Evolutionary conservation across 2,797 vertebrate species (phyloP).

Genomic region (Hyperoplus immaculatus): DNA sequence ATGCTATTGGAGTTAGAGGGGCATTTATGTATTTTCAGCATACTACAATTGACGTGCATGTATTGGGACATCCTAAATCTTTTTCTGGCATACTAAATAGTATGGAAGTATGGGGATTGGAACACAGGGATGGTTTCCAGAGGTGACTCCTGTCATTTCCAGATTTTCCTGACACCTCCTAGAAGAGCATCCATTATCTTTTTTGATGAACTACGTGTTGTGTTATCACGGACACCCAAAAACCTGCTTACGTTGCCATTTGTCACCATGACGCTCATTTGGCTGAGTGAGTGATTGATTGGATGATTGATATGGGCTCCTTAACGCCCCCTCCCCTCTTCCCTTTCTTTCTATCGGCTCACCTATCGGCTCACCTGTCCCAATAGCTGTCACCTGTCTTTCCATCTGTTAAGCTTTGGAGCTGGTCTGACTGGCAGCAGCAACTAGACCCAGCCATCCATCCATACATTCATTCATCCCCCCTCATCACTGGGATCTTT

Average conservation of each 20-base stretch:
- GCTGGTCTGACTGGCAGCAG: conserved; percentile 52
- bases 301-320: conserved; percentile 35
- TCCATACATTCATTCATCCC: neutral
- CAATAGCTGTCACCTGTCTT: conserved; percentile 47
- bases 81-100: too few species aligned
- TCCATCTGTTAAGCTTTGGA: conserved; percentile 34
- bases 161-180: neutral
- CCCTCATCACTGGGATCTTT: conserved; percentile 48
- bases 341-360: conserved; percentile 51
- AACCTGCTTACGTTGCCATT: conserved; percentile 38
- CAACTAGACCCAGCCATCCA: conserved; percentile 34
- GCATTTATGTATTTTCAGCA: too few species aligned
- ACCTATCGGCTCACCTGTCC: conserved; percentile 54
- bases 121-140: neutral
- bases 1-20: too few species aligned
- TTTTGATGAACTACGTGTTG: neutral
- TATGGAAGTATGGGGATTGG: neutral
- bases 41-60: too few species aligned
- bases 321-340: conserved; percentile 3
- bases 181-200: neutral
- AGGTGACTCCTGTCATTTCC: neutral
- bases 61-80: too few species aligned
- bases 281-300: conserved; percentile 47
- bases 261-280: conserved; percentile 32
- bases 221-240: conserved; percentile 19